phyloP scores from a whole-genome alignment of 2,797 vertebrate species.

The Loriculus beryllinus region DNA sequence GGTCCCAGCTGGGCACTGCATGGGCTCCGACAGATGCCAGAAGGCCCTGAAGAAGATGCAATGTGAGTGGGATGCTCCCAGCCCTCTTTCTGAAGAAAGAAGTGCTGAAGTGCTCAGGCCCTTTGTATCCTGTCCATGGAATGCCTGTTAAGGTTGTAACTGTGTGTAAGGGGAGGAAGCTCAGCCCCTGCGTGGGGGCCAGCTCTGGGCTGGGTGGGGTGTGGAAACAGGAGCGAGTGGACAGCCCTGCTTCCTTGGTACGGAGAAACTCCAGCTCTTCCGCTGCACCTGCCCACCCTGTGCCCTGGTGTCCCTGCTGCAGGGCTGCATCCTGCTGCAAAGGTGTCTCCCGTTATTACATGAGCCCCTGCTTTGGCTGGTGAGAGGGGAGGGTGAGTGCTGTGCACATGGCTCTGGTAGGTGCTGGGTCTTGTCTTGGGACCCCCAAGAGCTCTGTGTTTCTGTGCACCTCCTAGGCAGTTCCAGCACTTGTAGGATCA shows the following conservation, averaged over 20 bases:
- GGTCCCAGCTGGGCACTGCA: accelerated
- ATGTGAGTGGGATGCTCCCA: neutral
- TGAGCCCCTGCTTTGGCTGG: accelerated
- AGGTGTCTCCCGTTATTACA: accelerated
- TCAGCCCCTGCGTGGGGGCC: neutral
- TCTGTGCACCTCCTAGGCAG: neutral
- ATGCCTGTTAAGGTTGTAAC: neutral
- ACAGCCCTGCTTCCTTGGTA: neutral
- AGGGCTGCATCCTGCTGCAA: neutral
- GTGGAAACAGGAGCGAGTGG: accelerated
- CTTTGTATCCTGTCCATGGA: accelerated
- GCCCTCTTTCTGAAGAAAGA: neutral
- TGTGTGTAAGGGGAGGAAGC: neutral
- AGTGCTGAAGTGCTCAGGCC: neutral
- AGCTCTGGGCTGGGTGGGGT: neutral
- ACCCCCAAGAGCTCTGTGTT: neutral
- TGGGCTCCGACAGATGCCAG: neutral
- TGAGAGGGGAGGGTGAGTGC: neutral
- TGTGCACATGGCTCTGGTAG: accelerated
- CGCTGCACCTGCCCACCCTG: neutral
- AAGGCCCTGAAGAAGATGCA: neutral
- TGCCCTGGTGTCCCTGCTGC: neutral
- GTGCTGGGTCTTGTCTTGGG: neutral
- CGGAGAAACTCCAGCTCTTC: neutral
- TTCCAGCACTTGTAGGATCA: neutral